phyloP scores from a whole-genome alignment of 2,888 invertebrate species.

The Drosophila subquinaria region DNA sequence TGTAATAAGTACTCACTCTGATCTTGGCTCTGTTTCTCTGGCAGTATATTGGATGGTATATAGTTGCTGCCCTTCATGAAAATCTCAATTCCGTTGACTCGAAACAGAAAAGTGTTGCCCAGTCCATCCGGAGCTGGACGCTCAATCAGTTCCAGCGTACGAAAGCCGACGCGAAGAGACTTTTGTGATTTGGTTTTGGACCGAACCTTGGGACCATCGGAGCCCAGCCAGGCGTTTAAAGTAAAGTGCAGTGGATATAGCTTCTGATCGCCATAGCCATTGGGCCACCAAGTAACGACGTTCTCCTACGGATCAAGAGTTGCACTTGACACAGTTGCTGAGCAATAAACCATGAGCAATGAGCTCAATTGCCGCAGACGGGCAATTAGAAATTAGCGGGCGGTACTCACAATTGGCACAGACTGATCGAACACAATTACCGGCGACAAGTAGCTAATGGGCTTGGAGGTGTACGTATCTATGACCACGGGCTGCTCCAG shows the following conservation, averaged over 20 bases:
- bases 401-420: conserved; percentile 80
- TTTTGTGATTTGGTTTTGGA: conserved; percentile 85
- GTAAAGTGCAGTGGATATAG: conserved; percentile 90
- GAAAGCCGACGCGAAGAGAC: conserved; percentile 92
- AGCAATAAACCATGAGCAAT: conserved; percentile 7
- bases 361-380: conserved; percentile 32
- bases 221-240: conserved; percentile 83
- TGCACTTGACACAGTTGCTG: conserved; percentile 49
- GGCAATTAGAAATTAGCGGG: conserved; percentile 62
- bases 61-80: conserved; percentile 98
- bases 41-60: conserved; percentile 95
- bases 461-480: conserved; percentile 55
- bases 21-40: conserved; percentile 88
- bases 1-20: conserved; percentile 83
- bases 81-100: conserved; percentile 93
- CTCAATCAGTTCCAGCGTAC: conserved; percentile 94
- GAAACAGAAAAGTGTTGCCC: conserved; percentile 94
- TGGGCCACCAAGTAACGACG: conserved; percentile 96
- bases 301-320: conserved; percentile 80
- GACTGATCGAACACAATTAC: conserved; percentile 81
- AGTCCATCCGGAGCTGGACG: conserved; percentile 55
- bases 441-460: conserved; percentile 75
- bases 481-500: conserved; percentile 74
- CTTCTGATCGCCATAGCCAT: conserved; percentile 93
- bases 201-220: conserved; percentile 64